phyloP scores from a whole-genome alignment of 92 coral and sea anemone species.

The Phymanthus crucifer region DNA sequence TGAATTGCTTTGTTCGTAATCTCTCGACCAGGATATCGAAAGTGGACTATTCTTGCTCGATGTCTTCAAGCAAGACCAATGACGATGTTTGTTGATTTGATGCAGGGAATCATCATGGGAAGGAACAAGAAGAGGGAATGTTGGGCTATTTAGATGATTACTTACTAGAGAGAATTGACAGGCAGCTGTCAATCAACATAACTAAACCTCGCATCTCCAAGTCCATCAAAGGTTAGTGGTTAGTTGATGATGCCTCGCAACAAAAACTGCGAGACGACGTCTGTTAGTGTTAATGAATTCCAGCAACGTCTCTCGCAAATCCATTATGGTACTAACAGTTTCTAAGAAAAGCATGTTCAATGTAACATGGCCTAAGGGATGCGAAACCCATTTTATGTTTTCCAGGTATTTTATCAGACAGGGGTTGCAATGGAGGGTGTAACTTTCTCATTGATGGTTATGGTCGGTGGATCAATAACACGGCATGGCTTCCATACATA shows the following conservation, averaged over 20 bases:
- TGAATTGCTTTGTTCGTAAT: too few relatives aligned
- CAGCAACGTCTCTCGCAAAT: background rate
- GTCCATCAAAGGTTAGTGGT: conserved; percentile 6
- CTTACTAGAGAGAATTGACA: conserved; percentile 20
- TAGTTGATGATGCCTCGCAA: too few relatives aligned
- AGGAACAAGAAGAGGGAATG: conserved; percentile 42
- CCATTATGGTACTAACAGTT: too few relatives aligned
- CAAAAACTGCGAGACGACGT: too few relatives aligned
- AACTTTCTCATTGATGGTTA: conserved; percentile 78
- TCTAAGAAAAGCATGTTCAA: too few relatives aligned
- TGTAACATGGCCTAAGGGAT: background rate
- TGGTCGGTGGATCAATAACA: conserved; percentile 76
- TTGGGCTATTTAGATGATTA: conserved; percentile 58
- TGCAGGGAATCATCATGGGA: conserved; percentile 51
- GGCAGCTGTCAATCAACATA: conserved; percentile 29
- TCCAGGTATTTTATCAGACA: background rate
- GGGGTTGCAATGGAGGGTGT: conserved; percentile 49
- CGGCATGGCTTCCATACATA: conserved; percentile 53
- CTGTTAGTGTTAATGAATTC: background rate
- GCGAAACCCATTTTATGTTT: background rate
- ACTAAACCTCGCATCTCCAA: background rate
- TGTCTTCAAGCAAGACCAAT: too few relatives aligned
- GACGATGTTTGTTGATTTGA: background rate
- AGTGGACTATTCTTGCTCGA: too few relatives aligned
- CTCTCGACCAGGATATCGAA: too few relatives aligned